These are phyloP conservation scores for Brevimyrus niger DNA, from an alignment of 2,113 vertebrate species.

Conservation along the genomic window DNA sequence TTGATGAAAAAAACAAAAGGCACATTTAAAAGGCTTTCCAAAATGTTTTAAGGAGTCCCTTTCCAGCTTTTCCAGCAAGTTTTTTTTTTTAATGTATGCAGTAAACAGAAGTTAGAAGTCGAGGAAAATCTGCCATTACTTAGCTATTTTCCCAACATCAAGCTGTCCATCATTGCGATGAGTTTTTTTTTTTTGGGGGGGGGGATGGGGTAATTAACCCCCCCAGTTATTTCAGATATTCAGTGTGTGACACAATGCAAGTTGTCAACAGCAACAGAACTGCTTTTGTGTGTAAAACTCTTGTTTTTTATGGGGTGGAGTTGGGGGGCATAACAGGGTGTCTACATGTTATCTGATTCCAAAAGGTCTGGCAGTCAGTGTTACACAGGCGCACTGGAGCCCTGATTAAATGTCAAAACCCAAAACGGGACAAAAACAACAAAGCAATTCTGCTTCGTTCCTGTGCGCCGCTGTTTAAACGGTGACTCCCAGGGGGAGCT, in stretches of 20 bases:
- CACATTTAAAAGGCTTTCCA: slow-evolving; percentile 42
- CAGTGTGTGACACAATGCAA: not conserved
- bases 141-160: not conserved
- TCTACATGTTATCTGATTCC: not conserved
- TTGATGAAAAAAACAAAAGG: slow-evolving; percentile 55
- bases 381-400: not conserved
- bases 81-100: slow-evolving; percentile 29
- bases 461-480: not conserved
- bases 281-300: not conserved
- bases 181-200: not conserved
- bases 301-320: not conserved
- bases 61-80: slow-evolving; percentile 22
- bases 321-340: not conserved
- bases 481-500: not conserved
- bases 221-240: not conserved
- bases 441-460: not conserved
- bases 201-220: not conserved
- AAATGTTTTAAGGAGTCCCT: slow-evolving; percentile 34
- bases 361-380: not conserved
- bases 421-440: not conserved
- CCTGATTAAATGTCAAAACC: slow-evolving; percentile 12
- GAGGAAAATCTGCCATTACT: not conserved
- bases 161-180: not conserved
- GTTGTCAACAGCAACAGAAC: slow-evolving; percentile 1
- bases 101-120: slow-evolving; percentile 20